Evolutionary conservation across 2,888 invertebrate species (phyloP), one percentile per base, ranked within the genome.

Genomic region (Agonopterix subpropinquella): DNA sequence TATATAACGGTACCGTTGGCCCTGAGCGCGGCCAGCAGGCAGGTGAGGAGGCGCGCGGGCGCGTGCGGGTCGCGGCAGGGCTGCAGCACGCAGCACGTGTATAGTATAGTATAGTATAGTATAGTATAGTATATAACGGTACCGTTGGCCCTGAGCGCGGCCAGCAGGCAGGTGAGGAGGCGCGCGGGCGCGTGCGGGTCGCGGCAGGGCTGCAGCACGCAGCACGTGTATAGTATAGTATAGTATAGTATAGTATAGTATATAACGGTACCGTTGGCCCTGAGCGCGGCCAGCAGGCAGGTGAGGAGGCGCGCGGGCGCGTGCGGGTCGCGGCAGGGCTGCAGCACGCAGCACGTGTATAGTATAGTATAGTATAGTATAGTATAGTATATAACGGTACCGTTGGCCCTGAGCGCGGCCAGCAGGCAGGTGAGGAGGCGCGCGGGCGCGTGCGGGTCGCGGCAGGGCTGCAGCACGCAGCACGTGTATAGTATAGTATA

Each of bases 111-210:
- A 28, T 28, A 5, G 28, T 28, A 4, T 28, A 28, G 28, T 28
- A 7, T 28, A 28, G 28, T 28, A 7, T 28, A 28, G 28, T 7
- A 28, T 7, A 28, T 7, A 28, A 28, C 1, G 5, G 7, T 67
- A 90, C 97, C 97, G 73, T 95, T 93, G 0, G 97, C 94, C 61
- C 96, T 89, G 18, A 98, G 86, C 35, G 97, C 95, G 8, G 96
- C 96, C 44, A 98, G 87, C 52, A 95, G 85, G 63, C 95, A 95
- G 0, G 97, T 94, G 41, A 97, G 89, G 47, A 97, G 89, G 49
- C 97, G 88, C 68, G 97, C 96, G 42, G 94, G 90, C 49, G 65
- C 97, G 85, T 75, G 97, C 95, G 52, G 93, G 90, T 56, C 96
- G 91, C 62, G 92, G 91, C 74, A 95, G 95, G 44, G 89, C 73